A percentile compares a stretch with the other conserved stretches of the same genome.
phyloP scores from a whole-genome alignment of 2,888 invertebrate species.

The Saturnia japonica region DNA sequence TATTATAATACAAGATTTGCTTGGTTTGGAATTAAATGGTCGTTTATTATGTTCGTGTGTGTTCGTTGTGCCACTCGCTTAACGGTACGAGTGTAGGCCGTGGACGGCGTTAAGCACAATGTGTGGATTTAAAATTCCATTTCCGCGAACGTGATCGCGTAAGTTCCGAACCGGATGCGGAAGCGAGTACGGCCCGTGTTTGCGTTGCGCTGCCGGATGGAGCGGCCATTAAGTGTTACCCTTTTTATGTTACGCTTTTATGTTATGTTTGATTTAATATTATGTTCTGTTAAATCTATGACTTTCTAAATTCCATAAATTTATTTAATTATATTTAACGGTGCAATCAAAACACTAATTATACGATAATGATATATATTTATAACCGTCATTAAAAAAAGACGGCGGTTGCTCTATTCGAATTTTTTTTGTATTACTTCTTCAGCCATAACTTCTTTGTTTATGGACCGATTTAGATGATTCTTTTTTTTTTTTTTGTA shows the following conservation, averaged over 20 bases:
- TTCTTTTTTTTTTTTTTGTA: too few species aligned
- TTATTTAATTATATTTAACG: not conserved
- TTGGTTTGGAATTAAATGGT: too few species aligned
- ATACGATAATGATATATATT: not conserved
- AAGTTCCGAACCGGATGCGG: conserved; percentile 64
- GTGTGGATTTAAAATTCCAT: conserved; percentile 77
- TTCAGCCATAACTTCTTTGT: too few species aligned
- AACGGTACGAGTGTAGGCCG: conserved; percentile 19
- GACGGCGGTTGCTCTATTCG: too few species aligned
- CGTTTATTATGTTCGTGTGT: too few species aligned
- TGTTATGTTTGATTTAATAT: conserved; percentile 36
- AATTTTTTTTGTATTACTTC: too few species aligned
- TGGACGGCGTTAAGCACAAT: conserved; percentile 53
- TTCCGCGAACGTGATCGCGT: conserved; percentile 68
- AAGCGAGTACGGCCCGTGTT: conserved; percentile 37
- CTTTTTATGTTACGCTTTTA: conserved; percentile 35
- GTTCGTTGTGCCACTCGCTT: not conserved
- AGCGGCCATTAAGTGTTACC: conserved; percentile 37
- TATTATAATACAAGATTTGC: too few species aligned
- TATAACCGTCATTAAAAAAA: too few species aligned
- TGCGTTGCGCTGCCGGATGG: conserved; percentile 31
- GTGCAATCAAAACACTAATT: not conserved
- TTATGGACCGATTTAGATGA: too few species aligned
- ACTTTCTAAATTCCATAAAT: not conserved
- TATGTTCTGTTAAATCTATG: not conserved